A percentile compares a stretch with the other conserved stretches of the same genome.
phyloP scores from a whole-genome alignment of 2,888 invertebrate species.

The Ormyrus thymus region DNA sequence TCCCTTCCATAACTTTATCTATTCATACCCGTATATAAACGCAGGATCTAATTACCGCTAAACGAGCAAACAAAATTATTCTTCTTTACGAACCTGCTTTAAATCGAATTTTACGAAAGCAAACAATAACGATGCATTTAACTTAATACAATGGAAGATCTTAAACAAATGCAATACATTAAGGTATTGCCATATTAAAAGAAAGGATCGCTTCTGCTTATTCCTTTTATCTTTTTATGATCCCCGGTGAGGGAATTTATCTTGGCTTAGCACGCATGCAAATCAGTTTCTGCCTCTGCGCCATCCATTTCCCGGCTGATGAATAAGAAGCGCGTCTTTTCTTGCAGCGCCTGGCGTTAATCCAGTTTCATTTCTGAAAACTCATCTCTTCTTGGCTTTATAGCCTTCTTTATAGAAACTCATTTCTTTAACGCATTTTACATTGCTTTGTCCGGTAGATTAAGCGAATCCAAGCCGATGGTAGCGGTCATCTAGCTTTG shows the following conservation, averaged over 20 bases:
- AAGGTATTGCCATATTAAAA: no score
- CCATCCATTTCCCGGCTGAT: not conserved
- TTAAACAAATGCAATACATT: no score
- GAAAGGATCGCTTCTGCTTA: no score
- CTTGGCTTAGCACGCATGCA: not conserved
- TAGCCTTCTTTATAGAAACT: not conserved
- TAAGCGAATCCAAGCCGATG: slow-evolving; percentile 17
- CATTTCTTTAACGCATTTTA: slow-evolving; percentile 32
- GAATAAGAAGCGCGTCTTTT: slow-evolving; percentile 14
- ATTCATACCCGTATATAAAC: no score
- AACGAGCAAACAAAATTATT: no score
- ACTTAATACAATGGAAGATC: no score
- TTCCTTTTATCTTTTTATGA: no score
- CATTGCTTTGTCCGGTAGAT: slow-evolving; percentile 36
- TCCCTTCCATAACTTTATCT: no score
- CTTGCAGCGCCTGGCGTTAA: slow-evolving; percentile 24
- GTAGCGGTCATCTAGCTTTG: not conserved
- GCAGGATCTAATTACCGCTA: no score
- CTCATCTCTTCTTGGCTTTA: not conserved
- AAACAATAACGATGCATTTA: not conserved
- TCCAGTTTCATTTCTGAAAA: slow-evolving; percentile 34
- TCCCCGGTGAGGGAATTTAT: not conserved
- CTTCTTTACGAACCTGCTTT: no score
- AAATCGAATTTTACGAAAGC: not conserved
- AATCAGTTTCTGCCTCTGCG: not conserved